These are phyloP conservation scores for Acyrthosiphon pisum DNA, from an alignment of 1,140 invertebrate species.

Conservation along the genomic window DNA sequence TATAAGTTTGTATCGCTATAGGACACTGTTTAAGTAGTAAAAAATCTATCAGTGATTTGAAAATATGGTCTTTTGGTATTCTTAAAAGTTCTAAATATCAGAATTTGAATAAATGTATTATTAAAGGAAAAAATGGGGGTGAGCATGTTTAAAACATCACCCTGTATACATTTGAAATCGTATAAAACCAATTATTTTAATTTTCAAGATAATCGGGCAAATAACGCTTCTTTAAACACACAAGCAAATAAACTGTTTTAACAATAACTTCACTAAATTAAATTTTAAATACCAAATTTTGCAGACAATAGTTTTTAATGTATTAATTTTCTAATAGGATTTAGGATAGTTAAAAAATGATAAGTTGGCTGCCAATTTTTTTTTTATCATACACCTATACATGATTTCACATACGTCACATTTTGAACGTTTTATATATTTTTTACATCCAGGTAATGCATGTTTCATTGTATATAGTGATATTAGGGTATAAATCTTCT, in stretches of 20 bases:
- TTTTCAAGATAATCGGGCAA: too few relatives aligned
- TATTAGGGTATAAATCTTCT: slow-evolving; percentile 24
- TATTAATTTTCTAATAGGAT: neutral
- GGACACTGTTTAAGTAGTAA: too few relatives aligned
- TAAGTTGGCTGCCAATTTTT: neutral
- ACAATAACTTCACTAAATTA: neutral
- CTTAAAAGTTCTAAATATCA: too few relatives aligned
- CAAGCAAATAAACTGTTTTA: neutral
- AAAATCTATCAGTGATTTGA: too few relatives aligned
- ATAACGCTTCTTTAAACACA: neutral
- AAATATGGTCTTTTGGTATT: too few relatives aligned
- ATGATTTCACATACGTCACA: neutral
- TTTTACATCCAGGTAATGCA: neutral
- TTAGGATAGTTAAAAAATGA: neutral
- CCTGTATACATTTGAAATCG: too few relatives aligned
- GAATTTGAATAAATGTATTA: too few relatives aligned
- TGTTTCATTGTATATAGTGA: neutral
- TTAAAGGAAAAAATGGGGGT: too few relatives aligned
- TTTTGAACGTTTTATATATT: slow-evolving; percentile 11
- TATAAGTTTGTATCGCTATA: too few relatives aligned
- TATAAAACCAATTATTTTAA: too few relatives aligned
- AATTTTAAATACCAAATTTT: neutral
- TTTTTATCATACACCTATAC: neutral
- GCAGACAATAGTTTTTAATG: neutral
- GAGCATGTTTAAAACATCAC: too few relatives aligned